These are phyloP conservation scores for Eulemur mongoz DNA, from an alignment of 2,797 vertebrate species.

Conservation along the genomic window DNA sequence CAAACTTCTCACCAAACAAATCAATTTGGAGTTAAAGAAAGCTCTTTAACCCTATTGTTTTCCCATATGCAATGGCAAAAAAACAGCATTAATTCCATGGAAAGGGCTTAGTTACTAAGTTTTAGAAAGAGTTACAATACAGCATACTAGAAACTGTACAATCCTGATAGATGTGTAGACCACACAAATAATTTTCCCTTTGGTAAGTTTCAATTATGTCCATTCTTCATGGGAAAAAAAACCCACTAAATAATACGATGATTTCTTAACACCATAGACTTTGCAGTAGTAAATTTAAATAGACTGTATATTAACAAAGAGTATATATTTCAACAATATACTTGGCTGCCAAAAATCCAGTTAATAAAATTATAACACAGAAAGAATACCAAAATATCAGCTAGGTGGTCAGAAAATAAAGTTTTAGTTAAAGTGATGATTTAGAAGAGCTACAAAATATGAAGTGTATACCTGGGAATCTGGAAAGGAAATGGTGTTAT, in stretches of 20 bases:
- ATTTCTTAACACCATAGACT: neutral
- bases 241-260: constrained; percentile 27
- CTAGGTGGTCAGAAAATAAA: neutral
- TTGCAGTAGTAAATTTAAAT: neutral
- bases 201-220: neutral
- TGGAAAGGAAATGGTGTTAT: neutral
- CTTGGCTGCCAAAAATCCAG: neutral
- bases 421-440: neutral
- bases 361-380: constrained; percentile 30
- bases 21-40: neutral
- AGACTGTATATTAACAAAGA: neutral
- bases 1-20: neutral
- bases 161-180: neutral
- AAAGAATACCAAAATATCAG: neutral
- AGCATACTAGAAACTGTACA: neutral
- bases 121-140: constrained; percentile 42
- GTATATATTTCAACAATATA: neutral
- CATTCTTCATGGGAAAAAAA: neutral
- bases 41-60: neutral
- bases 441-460: constrained; percentile 20
- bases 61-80: neutral
- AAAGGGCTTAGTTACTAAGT: neutral
- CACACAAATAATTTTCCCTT: neutral
- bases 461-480: neutral
- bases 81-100: neutral